Conservation (phyloP, 2,888 invertebrate species). For the Diarsia mendica region DNA sequence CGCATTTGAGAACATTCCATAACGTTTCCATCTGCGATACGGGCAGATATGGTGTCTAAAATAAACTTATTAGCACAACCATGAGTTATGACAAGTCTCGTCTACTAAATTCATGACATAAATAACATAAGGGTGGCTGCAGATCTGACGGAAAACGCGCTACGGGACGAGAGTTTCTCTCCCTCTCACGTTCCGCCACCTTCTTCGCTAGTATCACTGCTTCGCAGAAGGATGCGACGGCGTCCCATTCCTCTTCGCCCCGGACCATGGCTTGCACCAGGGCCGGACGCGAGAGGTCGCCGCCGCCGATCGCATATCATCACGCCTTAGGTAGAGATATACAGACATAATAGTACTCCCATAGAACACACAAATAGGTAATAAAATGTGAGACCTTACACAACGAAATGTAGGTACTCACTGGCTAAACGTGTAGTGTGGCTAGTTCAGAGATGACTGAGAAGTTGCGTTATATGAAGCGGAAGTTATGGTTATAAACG, state of each 20-base stretch:
- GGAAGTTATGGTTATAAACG: too few relatives aligned
- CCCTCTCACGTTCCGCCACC: too few relatives aligned
- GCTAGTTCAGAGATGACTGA: background rate
- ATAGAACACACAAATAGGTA: background rate
- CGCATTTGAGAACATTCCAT: conserved; percentile 14
- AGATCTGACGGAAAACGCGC: background rate
- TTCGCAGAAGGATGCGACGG: too few relatives aligned
- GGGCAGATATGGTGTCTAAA: conserved; percentile 38
- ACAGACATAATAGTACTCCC: too few relatives aligned
- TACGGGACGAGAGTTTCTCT: too few relatives aligned
- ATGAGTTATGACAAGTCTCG: conserved; percentile 57
- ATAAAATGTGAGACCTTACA: background rate
- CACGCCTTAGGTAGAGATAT: too few relatives aligned
- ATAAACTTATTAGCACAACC: conserved; percentile 41
- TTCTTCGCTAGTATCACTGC: too few relatives aligned
- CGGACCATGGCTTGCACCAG: too few relatives aligned
- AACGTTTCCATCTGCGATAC: conserved; percentile 39
- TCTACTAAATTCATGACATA: conserved; percentile 50
- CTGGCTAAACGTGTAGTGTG: background rate
- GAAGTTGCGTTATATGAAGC: background rate
- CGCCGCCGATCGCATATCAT: too few relatives aligned
- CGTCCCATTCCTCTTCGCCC: too few relatives aligned
- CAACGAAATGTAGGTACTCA: background rate
- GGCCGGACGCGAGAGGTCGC: too few relatives aligned
- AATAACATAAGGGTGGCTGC: conserved; percentile 44